Base-by-base conservation (phyloP, 2,888 invertebrate species). In the Drosophila helvetica region DNA sequence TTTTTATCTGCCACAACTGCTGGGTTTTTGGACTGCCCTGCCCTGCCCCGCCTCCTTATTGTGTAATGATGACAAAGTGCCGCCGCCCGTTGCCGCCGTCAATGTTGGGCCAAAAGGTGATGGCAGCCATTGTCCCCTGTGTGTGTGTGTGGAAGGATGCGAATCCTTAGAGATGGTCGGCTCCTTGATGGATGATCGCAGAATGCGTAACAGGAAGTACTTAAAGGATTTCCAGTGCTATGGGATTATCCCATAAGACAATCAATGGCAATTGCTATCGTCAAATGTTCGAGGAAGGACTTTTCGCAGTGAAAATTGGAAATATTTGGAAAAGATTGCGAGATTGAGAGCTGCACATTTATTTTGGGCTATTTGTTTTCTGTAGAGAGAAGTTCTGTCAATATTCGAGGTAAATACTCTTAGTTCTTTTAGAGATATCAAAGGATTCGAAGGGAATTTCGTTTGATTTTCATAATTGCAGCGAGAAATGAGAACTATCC, bases 11-110 rank as follows among this genome's bases (percentile, higher is more conserved):
- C 69, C 69, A 46, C 51, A 52, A 54, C 60, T 61, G 68, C 68
- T 60, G 60, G 60, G 60, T 42, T 59, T 43, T 65, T 55, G 33
- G 64, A 46, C 64, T 63, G 42, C 58, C 12, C 17, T 45, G 30
- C 2, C 19, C 43, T 33, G 45, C 33, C 45, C 19, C 38, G 65
- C 74, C 77, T 76, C 84, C 81, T 85, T 79, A 86, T 82, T 82
- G 80, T 82, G 86, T 86, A 82, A 82, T 82, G 82, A 82, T 82
- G 82, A 86, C 82, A 82, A 82, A 82, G 86, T 82, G 83, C 79
- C 78, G 72, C 38, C 38, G 38, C 38, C 38, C 38, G 38, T 38
- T 15, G 38, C 38, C 38, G 38, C 70, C 63, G 64, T 57, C 58
- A 68, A 61, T 59, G 62, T 68, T 60, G 51, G 66, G 56, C 66